These are phyloP conservation scores for Troilus luridus DNA, from an alignment of 2,888 invertebrate species.

Conservation along the genomic window DNA sequence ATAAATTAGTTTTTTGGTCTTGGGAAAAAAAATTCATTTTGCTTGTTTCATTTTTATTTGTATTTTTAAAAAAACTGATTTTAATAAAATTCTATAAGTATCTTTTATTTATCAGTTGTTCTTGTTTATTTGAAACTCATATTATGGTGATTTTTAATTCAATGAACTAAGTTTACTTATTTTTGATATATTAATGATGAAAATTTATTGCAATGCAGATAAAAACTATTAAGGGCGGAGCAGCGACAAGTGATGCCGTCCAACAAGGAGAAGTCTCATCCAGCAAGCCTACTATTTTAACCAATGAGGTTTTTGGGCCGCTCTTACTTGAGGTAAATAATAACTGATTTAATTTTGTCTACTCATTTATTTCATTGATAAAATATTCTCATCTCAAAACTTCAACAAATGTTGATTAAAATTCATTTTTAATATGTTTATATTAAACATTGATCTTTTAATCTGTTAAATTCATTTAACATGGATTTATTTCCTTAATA, in stretches of 20 bases:
- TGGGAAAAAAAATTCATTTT: too few species aligned
- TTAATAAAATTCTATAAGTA: not conserved
- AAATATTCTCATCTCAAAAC: not conserved
- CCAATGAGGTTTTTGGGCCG: conserved; percentile 80
- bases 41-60: not conserved
- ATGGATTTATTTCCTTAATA: too few species aligned
- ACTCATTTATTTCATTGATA: too few species aligned
- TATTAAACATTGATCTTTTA: too few species aligned
- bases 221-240: conserved; percentile 71
- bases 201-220: conserved; percentile 50
- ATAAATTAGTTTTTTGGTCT: too few species aligned
- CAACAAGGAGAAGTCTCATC: conserved; percentile 97
- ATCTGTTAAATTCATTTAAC: too few species aligned
- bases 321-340: conserved; percentile 78
- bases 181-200: not conserved
- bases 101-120: too few species aligned
- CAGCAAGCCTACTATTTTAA: conserved; percentile 84
- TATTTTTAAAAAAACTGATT: not conserved
- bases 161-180: not conserved
- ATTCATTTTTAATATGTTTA: too few species aligned
- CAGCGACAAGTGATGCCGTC: conserved; percentile 78
- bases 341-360: not conserved
- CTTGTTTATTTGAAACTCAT: not conserved
- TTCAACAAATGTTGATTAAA: too few species aligned
- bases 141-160: not conserved